Base-by-base conservation (phyloP, 2,888 invertebrate genomes). In the Pachydiplax longipennis region DNA sequence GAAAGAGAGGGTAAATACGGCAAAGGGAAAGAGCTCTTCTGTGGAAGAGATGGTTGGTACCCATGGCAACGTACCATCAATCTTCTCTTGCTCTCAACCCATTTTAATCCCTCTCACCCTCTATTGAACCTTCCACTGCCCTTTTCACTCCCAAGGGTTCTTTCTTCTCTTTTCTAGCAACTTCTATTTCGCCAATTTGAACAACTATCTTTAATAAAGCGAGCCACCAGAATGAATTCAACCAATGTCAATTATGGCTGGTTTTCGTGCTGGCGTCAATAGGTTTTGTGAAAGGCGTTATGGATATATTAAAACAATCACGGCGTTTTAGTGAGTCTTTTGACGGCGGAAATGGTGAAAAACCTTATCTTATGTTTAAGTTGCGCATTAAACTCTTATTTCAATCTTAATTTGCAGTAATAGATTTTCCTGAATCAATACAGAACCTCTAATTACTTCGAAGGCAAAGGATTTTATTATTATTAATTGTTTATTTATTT, bases 31-130 rank as follows among this genome's bases (percentile, higher is more conserved):
- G 15, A 73, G 73, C 73, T 73, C 31, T 73, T 10, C 31, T 22
- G 73, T 31, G 73, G 73, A 65, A 58, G 61, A n/a, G 37, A 61
- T 61, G 87, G 61, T 87, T 87, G 22, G 37, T 87, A 65, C 35
- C 83, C 83, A 83, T 83, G 58, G 83, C 31, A 83, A 83, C 87
- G 61, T n/a, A 65, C 87, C 87, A 87, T 87, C 87, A 87, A 87
- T 87, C 87, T 87, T 87, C 48, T 61, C 83, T 15, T 31, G 5
- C 61, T 15, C 73, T 15, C 15, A 13, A 22, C 61, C 61, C 35
- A 61, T 87, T 87, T 87, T 87, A 87, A 87, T 87, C 87, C 87
- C 61, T 87, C 37, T 31, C 58, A 35, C 58, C 18, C 25, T 13
- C 82, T 44, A 10, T 44, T 8, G 10, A 44, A 44, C 44, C 81